Percentiles rank a stretch among this genome's conserved stretches.
Evolutionary conservation across 1,140 invertebrate genomes (phyloP).

Genomic region (Sminthurinus signatus): DNA sequence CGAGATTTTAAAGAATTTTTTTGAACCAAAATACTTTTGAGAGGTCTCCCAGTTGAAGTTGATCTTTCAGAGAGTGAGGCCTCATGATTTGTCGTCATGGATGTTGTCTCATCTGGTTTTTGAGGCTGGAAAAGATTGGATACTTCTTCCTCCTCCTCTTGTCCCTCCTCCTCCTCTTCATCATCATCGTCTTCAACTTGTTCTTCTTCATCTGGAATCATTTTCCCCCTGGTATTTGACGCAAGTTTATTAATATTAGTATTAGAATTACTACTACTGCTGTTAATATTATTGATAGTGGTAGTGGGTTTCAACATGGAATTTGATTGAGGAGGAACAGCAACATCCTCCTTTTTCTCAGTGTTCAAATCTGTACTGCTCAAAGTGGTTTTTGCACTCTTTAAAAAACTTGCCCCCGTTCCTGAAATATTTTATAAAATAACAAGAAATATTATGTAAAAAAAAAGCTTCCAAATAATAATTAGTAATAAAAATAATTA

Average conservation of each 20-base stretch:
- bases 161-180: neutral
- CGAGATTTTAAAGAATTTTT: constrained; percentile 19
- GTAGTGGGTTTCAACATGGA: too few relatives aligned
- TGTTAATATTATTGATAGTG: too few relatives aligned
- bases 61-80: neutral
- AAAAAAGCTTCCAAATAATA: too few relatives aligned
- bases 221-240: too few relatives aligned
- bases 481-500: too few relatives aligned
- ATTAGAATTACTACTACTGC: too few relatives aligned
- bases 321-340: too few relatives aligned
- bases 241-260: too few relatives aligned
- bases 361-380: neutral
- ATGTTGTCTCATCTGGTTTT: neutral
- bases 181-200: neutral
- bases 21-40: constrained; percentile 23
- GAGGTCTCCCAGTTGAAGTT: constrained; percentile 12
- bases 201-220: neutral
- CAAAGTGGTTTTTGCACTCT: constrained; percentile 5
- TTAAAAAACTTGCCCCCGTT: constrained; percentile 17
- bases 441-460: neutral
- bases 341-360: too few relatives aligned
- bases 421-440: constrained; percentile 9
- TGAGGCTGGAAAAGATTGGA: neutral
- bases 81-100: neutral
- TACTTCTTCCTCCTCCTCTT: neutral